Evolutionary conservation across 2,797 vertebrate species (phyloP).

Genomic region (Poeciliopsis gracilis): DNA sequence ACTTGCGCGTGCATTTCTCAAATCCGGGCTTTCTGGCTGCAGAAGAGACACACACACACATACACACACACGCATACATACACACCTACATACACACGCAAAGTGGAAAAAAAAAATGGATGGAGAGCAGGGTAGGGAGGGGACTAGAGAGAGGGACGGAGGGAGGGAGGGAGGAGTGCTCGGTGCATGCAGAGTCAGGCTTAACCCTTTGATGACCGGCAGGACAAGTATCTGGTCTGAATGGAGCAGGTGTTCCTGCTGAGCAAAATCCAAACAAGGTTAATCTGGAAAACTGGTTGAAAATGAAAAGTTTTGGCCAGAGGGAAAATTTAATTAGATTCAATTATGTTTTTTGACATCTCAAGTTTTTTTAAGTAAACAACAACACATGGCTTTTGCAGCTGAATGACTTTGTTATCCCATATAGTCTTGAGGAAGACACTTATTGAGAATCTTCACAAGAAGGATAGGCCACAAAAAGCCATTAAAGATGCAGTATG

Average conservation of each 20-base stretch:
- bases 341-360: neutral
- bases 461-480: too few species aligned
- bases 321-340: neutral
- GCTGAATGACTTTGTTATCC: neutral
- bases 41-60: slow-evolving; percentile 58
- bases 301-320: too few species aligned
- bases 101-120: slow-evolving; percentile 62
- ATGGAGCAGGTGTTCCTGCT: slow-evolving; percentile 36
- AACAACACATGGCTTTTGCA: neutral
- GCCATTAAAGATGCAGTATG: too few species aligned
- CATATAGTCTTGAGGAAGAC: too few species aligned
- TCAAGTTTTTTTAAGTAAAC: neutral
- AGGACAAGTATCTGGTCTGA: slow-evolving; percentile 12
- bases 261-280: neutral
- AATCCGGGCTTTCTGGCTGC: slow-evolving; percentile 44
- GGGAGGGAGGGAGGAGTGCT: slow-evolving; percentile 48
- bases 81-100: slow-evolving; percentile 15
- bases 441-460: too few species aligned
- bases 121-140: slow-evolving; percentile 30
- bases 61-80: slow-evolving; percentile 31
- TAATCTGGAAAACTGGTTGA: neutral
- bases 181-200: slow-evolving; percentile 77
- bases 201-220: slow-evolving; percentile 76
- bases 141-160: neutral
- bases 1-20: slow-evolving; percentile 35